These are phyloP conservation scores for Erethizon dorsatum DNA, from an alignment of 2,797 vertebrate genomes.

Conservation along the genomic window DNA sequence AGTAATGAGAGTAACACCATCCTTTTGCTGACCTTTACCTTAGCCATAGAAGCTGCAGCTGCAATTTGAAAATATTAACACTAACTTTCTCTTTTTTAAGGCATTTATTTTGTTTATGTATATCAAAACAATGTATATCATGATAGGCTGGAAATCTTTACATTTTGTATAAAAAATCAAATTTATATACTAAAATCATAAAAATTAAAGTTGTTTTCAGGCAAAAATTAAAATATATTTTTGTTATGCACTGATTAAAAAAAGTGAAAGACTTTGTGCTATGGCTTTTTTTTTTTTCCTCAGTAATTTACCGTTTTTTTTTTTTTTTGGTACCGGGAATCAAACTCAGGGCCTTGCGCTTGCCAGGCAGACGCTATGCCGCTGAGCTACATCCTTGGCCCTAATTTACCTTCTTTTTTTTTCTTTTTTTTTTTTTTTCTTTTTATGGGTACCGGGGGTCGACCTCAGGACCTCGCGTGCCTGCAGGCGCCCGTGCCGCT, in stretches of 20 bases:
- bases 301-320: slow-evolving; percentile 43
- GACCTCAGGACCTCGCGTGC: too few relatives aligned
- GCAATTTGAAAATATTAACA: neutral
- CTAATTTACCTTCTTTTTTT: slow-evolving; percentile 34
- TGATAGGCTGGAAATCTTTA: slow-evolving; percentile 92
- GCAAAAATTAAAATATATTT: slow-evolving; percentile 91
- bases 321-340: too few relatives aligned
- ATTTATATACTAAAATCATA: slow-evolving; percentile 93
- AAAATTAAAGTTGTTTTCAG: slow-evolving; percentile 91
- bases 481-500: too few relatives aligned
- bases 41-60: neutral
- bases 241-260: slow-evolving; percentile 79
- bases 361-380: neutral
- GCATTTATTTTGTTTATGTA: neutral
- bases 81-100: neutral
- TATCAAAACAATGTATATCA: neutral
- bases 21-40: neutral
- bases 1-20: neutral
- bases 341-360: neutral
- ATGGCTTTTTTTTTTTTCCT: neutral
- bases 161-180: slow-evolving; percentile 93
- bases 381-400: too few relatives aligned
- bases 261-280: neutral
- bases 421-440: too few relatives aligned
- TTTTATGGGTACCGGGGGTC: too few relatives aligned